phyloP scores from a whole-genome alignment of 1,140 invertebrate genomes.

The Vanessa tameamea region DNA sequence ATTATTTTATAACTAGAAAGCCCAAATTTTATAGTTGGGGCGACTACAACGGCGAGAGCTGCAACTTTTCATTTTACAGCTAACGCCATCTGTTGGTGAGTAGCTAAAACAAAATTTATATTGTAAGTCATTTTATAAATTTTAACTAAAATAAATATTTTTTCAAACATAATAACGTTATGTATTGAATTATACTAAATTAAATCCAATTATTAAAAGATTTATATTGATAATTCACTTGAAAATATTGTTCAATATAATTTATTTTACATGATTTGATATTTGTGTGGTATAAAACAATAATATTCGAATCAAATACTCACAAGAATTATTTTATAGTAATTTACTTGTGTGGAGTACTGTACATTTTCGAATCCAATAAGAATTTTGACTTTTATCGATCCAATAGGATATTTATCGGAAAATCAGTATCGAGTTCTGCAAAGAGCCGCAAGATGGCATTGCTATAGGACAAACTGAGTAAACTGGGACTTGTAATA shows the following conservation, averaged over 20 bases:
- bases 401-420: slow-evolving; percentile 12
- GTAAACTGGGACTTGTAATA: neutral
- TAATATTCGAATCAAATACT: no score
- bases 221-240: no score
- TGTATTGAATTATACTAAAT: no score
- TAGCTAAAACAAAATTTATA: slow-evolving; percentile 43
- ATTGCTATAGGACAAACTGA: neutral
- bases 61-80: neutral
- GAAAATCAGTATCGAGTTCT: slow-evolving; percentile 2
- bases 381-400: neutral
- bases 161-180: no score
- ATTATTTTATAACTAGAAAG: neutral
- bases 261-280: no score
- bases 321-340: neutral
- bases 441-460: slow-evolving; percentile 13
- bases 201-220: no score
- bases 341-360: neutral
- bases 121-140: neutral
- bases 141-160: no score
- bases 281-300: no score
- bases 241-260: no score
- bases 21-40: neutral
- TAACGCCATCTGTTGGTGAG: slow-evolving; percentile 60
- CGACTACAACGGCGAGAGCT: neutral
- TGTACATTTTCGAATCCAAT: slow-evolving; percentile 8